These are phyloP conservation scores for Drosophila percnosoma DNA, from an alignment of 2,888 invertebrate genomes.

Conservation along the genomic window DNA sequence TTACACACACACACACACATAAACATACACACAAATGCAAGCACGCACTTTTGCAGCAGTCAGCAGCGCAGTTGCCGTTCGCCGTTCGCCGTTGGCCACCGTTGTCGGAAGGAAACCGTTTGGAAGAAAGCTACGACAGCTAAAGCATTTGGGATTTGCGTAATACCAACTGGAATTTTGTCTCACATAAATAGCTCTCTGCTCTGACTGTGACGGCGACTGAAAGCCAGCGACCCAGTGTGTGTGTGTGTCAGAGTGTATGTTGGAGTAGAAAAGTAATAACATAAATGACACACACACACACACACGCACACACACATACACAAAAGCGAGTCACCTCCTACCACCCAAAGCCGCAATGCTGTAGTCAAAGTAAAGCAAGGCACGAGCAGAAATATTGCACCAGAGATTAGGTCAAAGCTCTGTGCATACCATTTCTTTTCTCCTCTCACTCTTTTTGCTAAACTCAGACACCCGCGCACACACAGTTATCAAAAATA, in stretches of 20 bases:
- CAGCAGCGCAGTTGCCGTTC: constrained; percentile 27
- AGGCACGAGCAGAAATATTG: constrained; percentile 77
- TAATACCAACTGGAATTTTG: constrained; percentile 80
- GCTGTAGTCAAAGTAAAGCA: constrained; percentile 58
- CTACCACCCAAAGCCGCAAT: constrained; percentile 20
- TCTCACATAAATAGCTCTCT: constrained; percentile 77
- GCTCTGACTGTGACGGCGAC: constrained; percentile 33
- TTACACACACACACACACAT: constrained; percentile 1
- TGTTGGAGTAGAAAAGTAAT: constrained; percentile 62
- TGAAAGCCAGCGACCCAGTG: constrained; percentile 21
- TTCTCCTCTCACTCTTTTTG: constrained; percentile 46
- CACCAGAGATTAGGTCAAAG: constrained; percentile 80
- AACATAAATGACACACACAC: constrained; percentile 65
- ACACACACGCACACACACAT: constrained; percentile 25
- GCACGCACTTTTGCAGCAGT: constrained; percentile 77
- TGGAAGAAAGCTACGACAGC: constrained; percentile 80
- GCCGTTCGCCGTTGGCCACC: constrained; percentile 56
- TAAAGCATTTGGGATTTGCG: constrained; percentile 81
- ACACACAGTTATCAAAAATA: not conserved
- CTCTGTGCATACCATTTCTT: constrained; percentile 73
- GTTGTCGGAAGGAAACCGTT: constrained; percentile 73
- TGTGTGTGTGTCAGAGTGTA: constrained; percentile 18
- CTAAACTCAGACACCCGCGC: constrained; percentile 51
- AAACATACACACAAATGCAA: constrained; percentile 49
- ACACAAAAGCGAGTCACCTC: constrained; percentile 9